Evolutionary conservation across 2,797 vertebrate genomes (phyloP), one percentile per base, ranked within the genome.

Genomic region (Neosalanx taihuensis): DNA sequence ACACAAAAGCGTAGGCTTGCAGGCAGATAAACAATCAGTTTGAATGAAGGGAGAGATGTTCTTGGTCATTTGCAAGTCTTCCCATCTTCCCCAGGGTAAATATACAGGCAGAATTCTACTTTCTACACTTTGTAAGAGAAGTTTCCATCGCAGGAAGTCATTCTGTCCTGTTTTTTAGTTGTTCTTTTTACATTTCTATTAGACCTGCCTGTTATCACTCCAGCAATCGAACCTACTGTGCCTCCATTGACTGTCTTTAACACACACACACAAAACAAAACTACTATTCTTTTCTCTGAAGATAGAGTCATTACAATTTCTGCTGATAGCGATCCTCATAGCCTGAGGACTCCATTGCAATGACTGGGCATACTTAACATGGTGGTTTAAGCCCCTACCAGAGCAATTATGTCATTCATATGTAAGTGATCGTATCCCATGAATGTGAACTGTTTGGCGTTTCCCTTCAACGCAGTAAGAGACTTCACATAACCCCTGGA

Each of bases 371-470:
- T 83, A 88, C 83, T 87, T 86, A 78, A 85, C 78, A 69, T 76
- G 72, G 82, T 79, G 81, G 76, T 81, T 86, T 93, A 92, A 92
- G 83, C 89, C 88, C 79, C 81, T 87, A 46, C 83, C 82, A 85
- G 74, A 80, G 83, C 76, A 87, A 89, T 90, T 89, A 90, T 84
- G 83, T 88, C 83, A 90, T 93, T 93, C 87, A 89, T 84, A 88
- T 89, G 88, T 78, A 79, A 77, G 87, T 90, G 80, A 90, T 87
- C 90, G 88, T 81, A 67, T 10, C 0, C 85, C 87, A 92, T 92
- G 91, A 92, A 93, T 93, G 86, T 89, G 86, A 92, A 92, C 86
- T 85, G 86, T 89, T 88, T 87, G 79, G 26, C 87, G 77, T 81
- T 77, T 75, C 79, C 79, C 84, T 90, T 85, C 86, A 85, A 89